A percentile compares a stretch with the other conserved stretches of the same genome.
Conservation (phyloP, 30 jellyfish, hydroid and myxozoan species). For the Pelagia noctiluca region DNA sequence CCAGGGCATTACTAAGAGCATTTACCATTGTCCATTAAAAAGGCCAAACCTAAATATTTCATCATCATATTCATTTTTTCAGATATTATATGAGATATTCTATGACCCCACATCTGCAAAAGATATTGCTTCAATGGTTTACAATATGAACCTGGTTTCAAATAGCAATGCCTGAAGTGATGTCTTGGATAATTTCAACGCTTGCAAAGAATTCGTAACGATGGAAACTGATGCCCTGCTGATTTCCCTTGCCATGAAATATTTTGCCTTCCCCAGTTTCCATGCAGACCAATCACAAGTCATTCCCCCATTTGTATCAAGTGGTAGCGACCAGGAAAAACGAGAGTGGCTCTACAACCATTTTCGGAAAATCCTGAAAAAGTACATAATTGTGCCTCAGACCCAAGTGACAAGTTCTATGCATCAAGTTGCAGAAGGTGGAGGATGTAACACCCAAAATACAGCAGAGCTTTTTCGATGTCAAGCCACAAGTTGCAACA, state of each 20-base stretch:
- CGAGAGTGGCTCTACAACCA: neutral
- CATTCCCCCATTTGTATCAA: neutral
- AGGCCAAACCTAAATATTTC: neutral
- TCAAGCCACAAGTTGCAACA: neutral
- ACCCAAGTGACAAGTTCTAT: neutral
- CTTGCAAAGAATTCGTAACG: conserved; percentile 1
- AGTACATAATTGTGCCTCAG: neutral
- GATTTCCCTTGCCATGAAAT: neutral
- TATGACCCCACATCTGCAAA: neutral
- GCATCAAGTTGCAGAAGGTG: neutral
- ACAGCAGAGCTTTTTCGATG: neutral
- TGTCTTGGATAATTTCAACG: conserved; percentile 2
- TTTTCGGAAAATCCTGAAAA: neutral
- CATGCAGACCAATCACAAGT: neutral
- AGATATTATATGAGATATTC: conserved; percentile 6
- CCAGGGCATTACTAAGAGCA: too few relatives aligned
- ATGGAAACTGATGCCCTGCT: conserved; percentile 1
- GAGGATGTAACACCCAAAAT: neutral
- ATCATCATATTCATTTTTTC: too few relatives aligned
- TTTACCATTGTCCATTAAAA: too few relatives aligned
- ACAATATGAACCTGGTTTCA: neutral
- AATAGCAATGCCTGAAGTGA: conserved; percentile 2
- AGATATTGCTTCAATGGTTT: conserved; percentile 4
- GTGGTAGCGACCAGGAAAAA: neutral
- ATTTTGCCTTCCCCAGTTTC: neutral